Base-by-base conservation (phyloP, 2,797 vertebrate species). In the Ptychobarbus kaznakovi region DNA sequence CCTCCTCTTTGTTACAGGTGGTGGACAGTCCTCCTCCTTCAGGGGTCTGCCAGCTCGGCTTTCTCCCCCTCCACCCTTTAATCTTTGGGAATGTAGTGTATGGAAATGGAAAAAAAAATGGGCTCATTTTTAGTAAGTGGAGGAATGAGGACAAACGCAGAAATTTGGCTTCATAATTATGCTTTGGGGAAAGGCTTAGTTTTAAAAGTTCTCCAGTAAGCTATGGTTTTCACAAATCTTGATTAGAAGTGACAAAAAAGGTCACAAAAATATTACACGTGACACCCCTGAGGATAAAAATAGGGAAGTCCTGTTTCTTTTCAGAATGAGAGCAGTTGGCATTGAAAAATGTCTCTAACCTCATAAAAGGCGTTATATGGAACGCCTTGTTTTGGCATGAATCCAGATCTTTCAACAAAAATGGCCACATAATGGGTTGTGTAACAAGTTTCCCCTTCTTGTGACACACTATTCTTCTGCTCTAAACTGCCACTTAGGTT, bases 41-140 rank as follows among this genome's bases (percentile, higher is more conserved):
- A 82, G 89, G 73, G 86, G 44, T 66, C 80, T 90, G 89, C 84
- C 83, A 88, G 87, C 84, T 84, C 63, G 87, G 79, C 86, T 86
- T 90, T 89, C 86, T 84, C 87, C 87, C 89, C 86, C 87, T 90
- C 89, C 86, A 87, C 83, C 89, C 89, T 84, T 90, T 90, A 89
- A 90, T 90, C 89, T 90, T 89, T 86, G 87, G 86, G 76, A 83
- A 82, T 81, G 81, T 86, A 86, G 86, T 83, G n/a, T n/a, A n/a
- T n/a, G n/a, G n/a, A 90, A 82, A 89, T 89, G 78, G 79, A 83
- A 76, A 84, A 42, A 80, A 84, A 85, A 89, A 85, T 85, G 70
- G 81, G 86, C 87, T 86, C 53, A 82, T 78, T 80, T 87, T 90
- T 90, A 90, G 87, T 86, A 87, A 42, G 73, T 66, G 80, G 76